Percentiles rank a stretch among this genome's conserved stretches.
phyloP scores from a whole-genome alignment of 2,113 vertebrate species.

The Oophaga pumilio region DNA sequence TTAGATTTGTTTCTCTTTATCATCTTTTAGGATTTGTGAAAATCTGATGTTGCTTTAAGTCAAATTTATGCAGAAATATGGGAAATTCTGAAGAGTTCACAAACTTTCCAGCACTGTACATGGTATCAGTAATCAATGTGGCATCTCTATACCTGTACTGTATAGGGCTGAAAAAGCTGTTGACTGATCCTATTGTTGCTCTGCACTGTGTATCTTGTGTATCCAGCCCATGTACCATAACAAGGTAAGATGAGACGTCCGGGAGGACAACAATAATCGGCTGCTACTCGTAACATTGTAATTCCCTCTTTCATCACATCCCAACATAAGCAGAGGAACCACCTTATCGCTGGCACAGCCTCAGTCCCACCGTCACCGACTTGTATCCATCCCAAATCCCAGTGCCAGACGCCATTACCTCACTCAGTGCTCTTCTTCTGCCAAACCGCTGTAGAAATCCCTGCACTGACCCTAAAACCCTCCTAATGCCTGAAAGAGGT shows the following conservation, averaged over 20 bases:
- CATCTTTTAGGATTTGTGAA: too few species aligned
- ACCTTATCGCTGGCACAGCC: not conserved
- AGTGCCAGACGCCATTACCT: conserved; percentile 40
- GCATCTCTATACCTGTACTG: not conserved
- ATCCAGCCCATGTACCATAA: not conserved
- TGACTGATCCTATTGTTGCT: not conserved
- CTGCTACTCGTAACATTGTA: not conserved
- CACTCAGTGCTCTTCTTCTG: conserved; percentile 31
- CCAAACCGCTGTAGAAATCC: conserved; percentile 39
- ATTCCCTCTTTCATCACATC: conserved; percentile 27
- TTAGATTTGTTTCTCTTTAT: too few species aligned
- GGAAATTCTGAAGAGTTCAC: too few species aligned
- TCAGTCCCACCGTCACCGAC: conserved; percentile 8
- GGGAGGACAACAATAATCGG: not conserved
- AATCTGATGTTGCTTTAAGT: too few species aligned
- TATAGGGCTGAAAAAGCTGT: not conserved
- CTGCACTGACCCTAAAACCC: not conserved
- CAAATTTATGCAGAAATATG: too few species aligned
- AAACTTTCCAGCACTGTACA: too few species aligned
- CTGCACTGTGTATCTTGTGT: not conserved
- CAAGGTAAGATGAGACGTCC: not conserved
- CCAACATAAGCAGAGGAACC: conserved; percentile 33
- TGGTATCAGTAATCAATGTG: not conserved
- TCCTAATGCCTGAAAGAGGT: not conserved
- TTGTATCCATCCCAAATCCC: conserved; percentile 12